Conservation (phyloP, 2,113 vertebrate genomes). For the Marcusenius ussheri region DNA sequence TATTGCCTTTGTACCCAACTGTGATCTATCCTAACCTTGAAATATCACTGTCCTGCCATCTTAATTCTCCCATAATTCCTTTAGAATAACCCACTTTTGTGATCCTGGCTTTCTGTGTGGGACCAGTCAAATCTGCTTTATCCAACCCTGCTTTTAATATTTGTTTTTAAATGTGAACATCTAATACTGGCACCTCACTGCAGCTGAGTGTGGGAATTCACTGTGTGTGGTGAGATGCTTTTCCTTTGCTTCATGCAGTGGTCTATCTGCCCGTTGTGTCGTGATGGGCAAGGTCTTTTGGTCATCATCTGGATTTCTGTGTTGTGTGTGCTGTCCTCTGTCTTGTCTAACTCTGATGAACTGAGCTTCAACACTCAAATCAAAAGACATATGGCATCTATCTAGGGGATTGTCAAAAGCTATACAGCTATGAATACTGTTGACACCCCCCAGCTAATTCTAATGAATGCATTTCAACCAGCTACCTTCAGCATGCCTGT, state of each 20-base stretch:
- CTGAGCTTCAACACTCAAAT: not conserved
- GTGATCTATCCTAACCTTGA: not conserved
- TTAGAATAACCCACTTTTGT: not conserved
- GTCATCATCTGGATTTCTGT: not conserved
- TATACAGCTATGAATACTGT: not conserved
- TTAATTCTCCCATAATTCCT: not conserved
- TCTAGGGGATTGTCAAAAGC: not conserved
- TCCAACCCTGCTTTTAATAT: not conserved
- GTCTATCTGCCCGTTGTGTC: not conserved
- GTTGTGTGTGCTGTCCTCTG: not conserved
- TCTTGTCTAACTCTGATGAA: not conserved
- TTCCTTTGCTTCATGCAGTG: not conserved
- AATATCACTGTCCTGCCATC: not conserved
- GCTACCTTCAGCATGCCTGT: not conserved
- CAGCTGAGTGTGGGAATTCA: not conserved
- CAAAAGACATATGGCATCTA: not conserved
- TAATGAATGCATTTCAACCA: not conserved
- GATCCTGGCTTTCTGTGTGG: not conserved
- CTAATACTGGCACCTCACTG: not conserved
- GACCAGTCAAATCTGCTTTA: not conserved
- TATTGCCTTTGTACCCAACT: not conserved
- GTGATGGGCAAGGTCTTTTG: not conserved
- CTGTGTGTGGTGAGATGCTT: not conserved
- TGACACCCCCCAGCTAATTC: not conserved
- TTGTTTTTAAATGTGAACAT: not conserved